phyloP scores from a whole-genome alignment of 1,140 invertebrate species.

The Kradibia gibbosae region DNA sequence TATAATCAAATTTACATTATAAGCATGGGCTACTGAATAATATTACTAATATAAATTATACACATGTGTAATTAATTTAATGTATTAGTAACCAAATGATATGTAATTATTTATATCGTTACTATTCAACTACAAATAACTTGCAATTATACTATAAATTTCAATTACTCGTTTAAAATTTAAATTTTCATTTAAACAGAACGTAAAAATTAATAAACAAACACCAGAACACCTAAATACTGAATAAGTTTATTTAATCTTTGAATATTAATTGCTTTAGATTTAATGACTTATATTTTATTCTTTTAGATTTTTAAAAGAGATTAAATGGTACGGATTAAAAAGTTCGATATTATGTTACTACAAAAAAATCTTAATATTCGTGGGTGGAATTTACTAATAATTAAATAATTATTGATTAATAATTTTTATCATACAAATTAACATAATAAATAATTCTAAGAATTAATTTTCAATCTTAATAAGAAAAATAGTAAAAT shows the following conservation, averaged over 20 bases:
- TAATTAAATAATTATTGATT: no score
- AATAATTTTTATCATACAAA: no score
- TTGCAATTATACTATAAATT: background rate
- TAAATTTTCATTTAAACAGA: background rate
- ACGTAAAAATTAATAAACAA: background rate
- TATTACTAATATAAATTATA: background rate
- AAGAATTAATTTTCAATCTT: no score
- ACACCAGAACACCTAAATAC: background rate
- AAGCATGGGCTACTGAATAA: background rate
- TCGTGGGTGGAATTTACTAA: no score
- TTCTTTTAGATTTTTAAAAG: no score
- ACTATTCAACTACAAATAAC: background rate
- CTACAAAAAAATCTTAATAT: no score
- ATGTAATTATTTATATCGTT: background rate
- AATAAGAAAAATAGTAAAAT: no score
- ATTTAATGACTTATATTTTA: no score
- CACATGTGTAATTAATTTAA: background rate
- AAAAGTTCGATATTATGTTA: no score
- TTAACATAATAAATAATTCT: no score
- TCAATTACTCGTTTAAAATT: background rate
- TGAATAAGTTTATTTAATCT: background rate
- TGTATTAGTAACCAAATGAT: background rate
- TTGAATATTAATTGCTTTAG: background rate
- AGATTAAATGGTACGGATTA: no score
- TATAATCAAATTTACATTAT: background rate